Evolutionary conservation across 2,888 invertebrate genomes (phyloP).

Genomic region (Drosophila neutralis): DNA sequence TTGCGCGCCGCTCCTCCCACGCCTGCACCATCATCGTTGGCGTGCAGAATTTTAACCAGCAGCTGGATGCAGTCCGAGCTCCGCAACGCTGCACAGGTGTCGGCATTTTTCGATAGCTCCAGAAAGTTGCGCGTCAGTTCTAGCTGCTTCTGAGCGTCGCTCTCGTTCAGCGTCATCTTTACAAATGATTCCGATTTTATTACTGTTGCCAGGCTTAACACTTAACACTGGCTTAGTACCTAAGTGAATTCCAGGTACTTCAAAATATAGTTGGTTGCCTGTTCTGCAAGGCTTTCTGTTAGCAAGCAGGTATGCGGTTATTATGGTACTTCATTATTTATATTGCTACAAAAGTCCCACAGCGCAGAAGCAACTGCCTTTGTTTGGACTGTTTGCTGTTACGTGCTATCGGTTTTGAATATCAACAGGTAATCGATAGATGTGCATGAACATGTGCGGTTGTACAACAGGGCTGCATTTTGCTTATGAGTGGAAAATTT

Average conservation of each 20-base stretch:
- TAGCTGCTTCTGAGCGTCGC: slow-evolving; percentile 93
- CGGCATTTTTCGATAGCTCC: slow-evolving; percentile 95
- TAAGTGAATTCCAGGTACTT: slow-evolving; percentile 41
- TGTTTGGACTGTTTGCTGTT: slow-evolving; percentile 34
- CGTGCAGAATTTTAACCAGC: slow-evolving; percentile 95
- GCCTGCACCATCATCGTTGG: slow-evolving; percentile 89
- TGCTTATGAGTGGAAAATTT: neutral
- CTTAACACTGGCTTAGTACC: slow-evolving; percentile 10
- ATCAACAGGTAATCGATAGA: slow-evolving; percentile 40
- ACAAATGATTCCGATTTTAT: slow-evolving; percentile 31
- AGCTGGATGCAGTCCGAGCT: slow-evolving; percentile 97
- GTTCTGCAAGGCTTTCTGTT: slow-evolving; percentile 18
- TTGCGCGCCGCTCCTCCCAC: slow-evolving; percentile 88
- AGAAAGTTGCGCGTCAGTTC: slow-evolving; percentile 95
- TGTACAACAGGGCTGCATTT: neutral
- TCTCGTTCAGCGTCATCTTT: slow-evolving; percentile 80
- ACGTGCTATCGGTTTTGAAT: slow-evolving; percentile 44
- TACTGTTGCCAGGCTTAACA: slow-evolving; percentile 10
- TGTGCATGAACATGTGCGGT: neutral
- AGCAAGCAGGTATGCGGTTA: slow-evolving; percentile 40
- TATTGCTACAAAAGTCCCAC: slow-evolving; percentile 16
- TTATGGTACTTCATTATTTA: slow-evolving; percentile 15
- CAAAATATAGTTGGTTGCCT: neutral
- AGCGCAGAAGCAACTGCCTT: slow-evolving; percentile 60
- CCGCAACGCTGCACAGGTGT: slow-evolving; percentile 96